Base-by-base conservation (phyloP, 2,113 vertebrate genomes). In the Sphyrna mokarran region DNA sequence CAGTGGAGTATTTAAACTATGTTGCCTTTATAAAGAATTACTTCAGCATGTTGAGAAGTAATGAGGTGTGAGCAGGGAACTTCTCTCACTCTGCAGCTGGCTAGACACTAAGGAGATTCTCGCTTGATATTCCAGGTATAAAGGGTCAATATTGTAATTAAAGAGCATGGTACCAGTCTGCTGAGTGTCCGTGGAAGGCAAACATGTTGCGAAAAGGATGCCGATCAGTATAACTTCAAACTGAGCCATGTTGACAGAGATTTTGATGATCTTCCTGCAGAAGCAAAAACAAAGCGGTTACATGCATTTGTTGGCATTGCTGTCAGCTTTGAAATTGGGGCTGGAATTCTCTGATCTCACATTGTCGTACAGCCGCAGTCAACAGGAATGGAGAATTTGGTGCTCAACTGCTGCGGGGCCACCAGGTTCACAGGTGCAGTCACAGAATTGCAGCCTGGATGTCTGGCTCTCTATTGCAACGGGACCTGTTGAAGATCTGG, bases 131-230 rank as follows among this genome's bases (percentile, higher is more conserved):
- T 83, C n/a, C n/a, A 83, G n/a, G 14, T 89, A 89, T 61, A 33
- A 11, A 61, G 37, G 61, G 14, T 90, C 68, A 54, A 13, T 95
- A 6, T 29, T 95, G 26, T 5, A 95, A 72, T 29, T 33, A 4
- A 76, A 95, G 23, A 76, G 43, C 37, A 48, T 1, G 26, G 26
- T 97, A 98, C 98, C 98, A 95, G 83, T 96, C 95, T 95, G 97
- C 93, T 97, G 97, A 95, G 97, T 95, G 63, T 96, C 95, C 95
- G 95, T 54, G 78, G 95, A 96, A 33, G 95, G 96, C 91, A 97
- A 96, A 43, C 61, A 61, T 43, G 95, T 95, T 96, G 96, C 43
- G 58, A 96, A 96, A 18, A 96, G 96, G 95, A 97, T 68, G 95
- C 96, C 26, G 6, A 48, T 43, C 78, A 96, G 87, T n/a, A 97